These are phyloP conservation scores for Cordilura impudica DNA, from an alignment of 2,888 invertebrate genomes.

Conservation along the genomic window DNA sequence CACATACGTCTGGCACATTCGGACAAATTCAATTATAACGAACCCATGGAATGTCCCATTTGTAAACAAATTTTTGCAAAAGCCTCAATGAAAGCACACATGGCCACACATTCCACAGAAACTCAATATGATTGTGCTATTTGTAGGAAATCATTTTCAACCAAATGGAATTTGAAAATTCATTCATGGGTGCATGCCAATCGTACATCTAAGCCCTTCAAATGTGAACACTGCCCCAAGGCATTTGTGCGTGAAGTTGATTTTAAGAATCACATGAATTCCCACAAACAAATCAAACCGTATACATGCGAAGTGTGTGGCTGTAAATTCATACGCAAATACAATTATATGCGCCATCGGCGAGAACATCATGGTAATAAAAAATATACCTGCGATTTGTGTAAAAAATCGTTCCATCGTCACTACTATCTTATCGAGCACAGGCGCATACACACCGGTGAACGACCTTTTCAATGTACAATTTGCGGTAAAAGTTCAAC, in stretches of 20 bases:
- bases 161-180: slow-evolving; percentile 93
- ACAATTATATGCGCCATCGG: slow-evolving; percentile 91
- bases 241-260: slow-evolving; percentile 91
- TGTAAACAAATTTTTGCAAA: slow-evolving; percentile 83
- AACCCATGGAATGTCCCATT: slow-evolving; percentile 85
- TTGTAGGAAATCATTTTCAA: slow-evolving; percentile 91
- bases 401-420: slow-evolving; percentile 91
- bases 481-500: slow-evolving; percentile 93
- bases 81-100: slow-evolving; percentile 88
- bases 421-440: slow-evolving; percentile 93
- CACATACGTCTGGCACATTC: slow-evolving; percentile 91
- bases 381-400: slow-evolving; percentile 86
- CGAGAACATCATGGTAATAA: slow-evolving; percentile 90
- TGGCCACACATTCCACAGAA: slow-evolving; percentile 87
- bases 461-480: slow-evolving; percentile 87
- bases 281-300: slow-evolving; percentile 89
- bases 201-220: slow-evolving; percentile 89
- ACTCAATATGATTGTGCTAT: slow-evolving; percentile 89
- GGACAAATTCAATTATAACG: slow-evolving; percentile 84
- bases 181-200: slow-evolving; percentile 94
- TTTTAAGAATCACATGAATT: slow-evolving; percentile 90
- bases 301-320: slow-evolving; percentile 94
- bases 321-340: slow-evolving; percentile 91
- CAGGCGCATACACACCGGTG: slow-evolving; percentile 90
- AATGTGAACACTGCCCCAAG: slow-evolving; percentile 89